Evolutionary conservation across 1,140 invertebrate genomes (phyloP).

Genomic region (Temnothorax longispinosus): DNA sequence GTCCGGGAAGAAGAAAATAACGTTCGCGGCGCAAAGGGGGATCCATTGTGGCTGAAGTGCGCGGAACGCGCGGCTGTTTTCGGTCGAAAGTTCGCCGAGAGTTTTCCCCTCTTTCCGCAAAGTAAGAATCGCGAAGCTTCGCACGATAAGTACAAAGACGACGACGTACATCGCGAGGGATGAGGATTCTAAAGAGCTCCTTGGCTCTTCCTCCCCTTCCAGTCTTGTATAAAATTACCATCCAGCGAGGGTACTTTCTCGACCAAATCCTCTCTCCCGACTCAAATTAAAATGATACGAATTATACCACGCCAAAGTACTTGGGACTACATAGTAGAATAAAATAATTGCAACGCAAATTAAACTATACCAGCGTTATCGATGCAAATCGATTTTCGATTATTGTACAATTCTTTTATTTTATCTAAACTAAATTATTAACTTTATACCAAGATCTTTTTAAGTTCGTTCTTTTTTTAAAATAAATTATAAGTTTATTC

Average conservation of each 20-base stretch:
- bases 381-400: not conserved
- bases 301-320: too few relatives aligned
- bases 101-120: slow-evolving; percentile 14
- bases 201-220: not conserved
- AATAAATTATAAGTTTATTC: slow-evolving; percentile 1
- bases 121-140: not conserved
- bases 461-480: not conserved
- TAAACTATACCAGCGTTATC: not conserved
- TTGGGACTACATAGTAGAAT: not conserved
- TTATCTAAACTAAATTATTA: not conserved
- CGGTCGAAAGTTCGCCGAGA: slow-evolving; percentile 38
- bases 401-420: not conserved
- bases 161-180: slow-evolving; percentile 1
- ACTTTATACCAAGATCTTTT: not conserved
- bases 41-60: slow-evolving; percentile 29
- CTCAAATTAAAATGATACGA: not conserved
- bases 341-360: not conserved
- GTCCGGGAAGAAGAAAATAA: slow-evolving; percentile 27
- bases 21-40: not conserved
- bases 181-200: not conserved
- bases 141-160: not conserved
- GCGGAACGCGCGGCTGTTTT: slow-evolving; percentile 6
- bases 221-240: slow-evolving; percentile 24
- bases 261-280: not conserved
- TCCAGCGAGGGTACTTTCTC: not conserved